Evolutionary conservation across 2,797 vertebrate genomes (phyloP).

Genomic region (Lepus oiostolus): DNA sequence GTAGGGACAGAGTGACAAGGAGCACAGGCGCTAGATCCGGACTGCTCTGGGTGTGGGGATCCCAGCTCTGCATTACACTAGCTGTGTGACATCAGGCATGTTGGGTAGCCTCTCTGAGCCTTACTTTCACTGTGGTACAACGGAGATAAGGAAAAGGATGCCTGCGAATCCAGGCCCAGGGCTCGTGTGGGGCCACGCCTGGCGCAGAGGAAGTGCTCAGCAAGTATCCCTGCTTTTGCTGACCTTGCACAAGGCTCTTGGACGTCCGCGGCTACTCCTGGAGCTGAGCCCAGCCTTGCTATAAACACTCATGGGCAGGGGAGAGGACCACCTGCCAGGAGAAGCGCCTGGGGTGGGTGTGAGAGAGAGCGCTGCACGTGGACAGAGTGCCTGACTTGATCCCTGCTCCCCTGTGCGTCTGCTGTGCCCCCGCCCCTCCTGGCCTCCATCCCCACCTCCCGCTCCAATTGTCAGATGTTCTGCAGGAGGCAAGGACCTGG

Average conservation of each 20-base stretch:
- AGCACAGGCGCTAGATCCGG: neutral
- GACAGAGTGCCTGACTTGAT: neutral
- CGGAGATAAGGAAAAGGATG: neutral
- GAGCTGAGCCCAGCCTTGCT: neutral
- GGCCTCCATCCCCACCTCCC: neutral
- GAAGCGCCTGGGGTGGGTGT: neutral
- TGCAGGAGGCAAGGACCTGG: neutral
- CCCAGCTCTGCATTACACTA: neutral
- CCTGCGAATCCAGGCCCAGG: neutral
- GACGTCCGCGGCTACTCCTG: neutral
- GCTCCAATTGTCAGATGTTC: neutral
- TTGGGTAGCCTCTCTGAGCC: neutral
- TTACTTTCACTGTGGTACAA: neutral
- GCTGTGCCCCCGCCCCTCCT: neutral
- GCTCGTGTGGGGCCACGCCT: accelerated
- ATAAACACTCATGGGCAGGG: neutral
- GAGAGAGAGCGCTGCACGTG: neutral
- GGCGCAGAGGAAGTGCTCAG: neutral
- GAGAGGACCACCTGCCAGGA: neutral
- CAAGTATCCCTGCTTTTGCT: neutral
- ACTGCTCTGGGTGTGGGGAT: neutral
- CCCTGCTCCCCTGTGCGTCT: neutral
- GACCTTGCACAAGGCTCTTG: neutral
- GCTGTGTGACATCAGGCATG: neutral
- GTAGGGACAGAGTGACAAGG: neutral